A percentile compares a stretch with the other conserved stretches of the same genome.
phyloP scores from a whole-genome alignment of 2,797 vertebrate genomes.

The Melanotaenia parkinsoni region DNA sequence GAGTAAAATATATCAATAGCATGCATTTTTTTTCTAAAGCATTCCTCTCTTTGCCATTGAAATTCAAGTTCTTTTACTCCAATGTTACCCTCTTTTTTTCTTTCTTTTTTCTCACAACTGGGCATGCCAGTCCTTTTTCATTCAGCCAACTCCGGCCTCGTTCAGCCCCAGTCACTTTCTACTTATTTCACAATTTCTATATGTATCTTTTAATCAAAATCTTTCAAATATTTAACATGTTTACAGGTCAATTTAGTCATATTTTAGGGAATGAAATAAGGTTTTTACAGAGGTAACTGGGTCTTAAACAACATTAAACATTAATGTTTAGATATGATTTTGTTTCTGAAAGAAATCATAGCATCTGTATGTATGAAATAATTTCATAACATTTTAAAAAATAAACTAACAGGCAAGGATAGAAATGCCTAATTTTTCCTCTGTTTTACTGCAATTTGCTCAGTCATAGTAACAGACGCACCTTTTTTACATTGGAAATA shows the following conservation, averaged over 20 bases:
- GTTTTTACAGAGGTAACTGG: neutral
- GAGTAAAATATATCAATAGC: constrained; percentile 1
- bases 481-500: too few species aligned
- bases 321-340: neutral
- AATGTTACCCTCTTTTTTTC: constrained; percentile 47
- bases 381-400: too few species aligned
- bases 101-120: constrained; percentile 51
- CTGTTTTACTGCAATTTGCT: neutral
- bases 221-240: neutral
- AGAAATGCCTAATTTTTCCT: neutral
- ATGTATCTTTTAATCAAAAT: neutral
- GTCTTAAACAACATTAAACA: neutral
- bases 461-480: neutral
- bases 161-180: neutral
- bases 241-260: neutral
- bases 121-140: constrained; percentile 24
- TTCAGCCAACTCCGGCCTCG: constrained; percentile 1
- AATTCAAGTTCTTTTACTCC: constrained; percentile 62
- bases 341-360: neutral
- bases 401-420: neutral
- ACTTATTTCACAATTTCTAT: constrained; percentile 1
- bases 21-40: constrained; percentile 36
- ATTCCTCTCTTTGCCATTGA: constrained; percentile 60
- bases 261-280: neutral
- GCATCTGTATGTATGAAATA: too few species aligned